Evolutionary conservation across 2,888 invertebrate genomes (phyloP).

Genomic region (Laspeyria flexula): DNA sequence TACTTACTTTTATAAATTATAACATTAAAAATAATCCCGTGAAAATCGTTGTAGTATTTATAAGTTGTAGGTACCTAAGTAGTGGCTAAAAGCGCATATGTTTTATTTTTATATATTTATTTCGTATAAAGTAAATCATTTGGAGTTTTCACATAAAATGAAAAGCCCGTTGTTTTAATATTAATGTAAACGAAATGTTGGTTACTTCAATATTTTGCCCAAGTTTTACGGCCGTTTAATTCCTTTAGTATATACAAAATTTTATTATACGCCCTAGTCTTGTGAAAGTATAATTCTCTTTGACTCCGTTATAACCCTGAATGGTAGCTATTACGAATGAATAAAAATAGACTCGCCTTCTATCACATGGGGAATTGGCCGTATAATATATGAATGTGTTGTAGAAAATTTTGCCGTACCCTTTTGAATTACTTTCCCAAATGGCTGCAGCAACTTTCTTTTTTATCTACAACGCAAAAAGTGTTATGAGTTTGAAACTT

Average conservation of each 20-base stretch:
- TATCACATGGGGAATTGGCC: neutral
- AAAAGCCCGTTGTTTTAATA: conserved; percentile 19
- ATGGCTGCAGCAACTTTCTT: neutral
- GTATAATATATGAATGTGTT: neutral
- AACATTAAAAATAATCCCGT: no score
- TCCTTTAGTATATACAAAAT: conserved; percentile 16
- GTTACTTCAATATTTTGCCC: neutral
- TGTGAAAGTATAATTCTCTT: neutral
- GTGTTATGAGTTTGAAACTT: no score
- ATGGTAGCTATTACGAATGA: neutral
- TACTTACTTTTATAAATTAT: no score
- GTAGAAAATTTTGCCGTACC: neutral
- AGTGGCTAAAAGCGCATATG: no score
- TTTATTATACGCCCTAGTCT: neutral
- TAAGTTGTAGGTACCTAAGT: no score
- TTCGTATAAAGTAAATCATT: conserved; percentile 1
- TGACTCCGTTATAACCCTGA: neutral
- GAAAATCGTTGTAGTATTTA: no score
- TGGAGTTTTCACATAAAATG: conserved; percentile 24
- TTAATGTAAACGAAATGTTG: conserved; percentile 24
- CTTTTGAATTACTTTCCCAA: neutral
- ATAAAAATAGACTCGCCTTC: neutral
- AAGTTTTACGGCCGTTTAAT: neutral
- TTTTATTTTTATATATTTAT: no score
- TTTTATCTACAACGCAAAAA: neutral